Conservation (phyloP, 2,888 invertebrate genomes). For the Pheosia tremula region DNA sequence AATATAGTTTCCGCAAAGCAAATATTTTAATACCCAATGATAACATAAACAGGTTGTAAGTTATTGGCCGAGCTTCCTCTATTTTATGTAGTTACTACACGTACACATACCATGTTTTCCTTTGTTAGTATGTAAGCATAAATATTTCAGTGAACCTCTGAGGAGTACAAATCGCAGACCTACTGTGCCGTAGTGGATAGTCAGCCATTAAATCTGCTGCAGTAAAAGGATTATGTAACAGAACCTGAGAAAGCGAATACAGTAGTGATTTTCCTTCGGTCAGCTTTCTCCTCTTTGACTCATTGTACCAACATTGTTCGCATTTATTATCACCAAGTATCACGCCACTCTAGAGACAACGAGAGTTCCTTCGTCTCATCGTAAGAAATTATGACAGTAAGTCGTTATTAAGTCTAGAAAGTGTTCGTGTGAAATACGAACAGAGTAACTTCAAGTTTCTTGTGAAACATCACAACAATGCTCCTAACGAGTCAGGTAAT, state of each 20-base stretch:
- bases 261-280: slow-evolving; percentile 29
- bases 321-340: slow-evolving; percentile 37
- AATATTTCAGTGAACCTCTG: background rate
- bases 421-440: slow-evolving; percentile 17
- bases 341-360: slow-evolving; percentile 25
- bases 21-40: background rate
- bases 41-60: background rate
- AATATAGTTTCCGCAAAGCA: background rate
- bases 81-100: background rate
- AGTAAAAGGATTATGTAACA: slow-evolving; percentile 34
- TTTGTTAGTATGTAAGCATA: slow-evolving; percentile 1
- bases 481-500: slow-evolving; percentile 10
- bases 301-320: slow-evolving; percentile 29
- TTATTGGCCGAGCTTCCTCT: background rate
- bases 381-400: slow-evolving; percentile 22
- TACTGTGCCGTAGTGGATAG: slow-evolving; percentile 12
- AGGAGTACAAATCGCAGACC: background rate
- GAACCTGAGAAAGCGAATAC: slow-evolving; percentile 31
- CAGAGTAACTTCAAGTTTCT: slow-evolving; percentile 19
- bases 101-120: background rate
- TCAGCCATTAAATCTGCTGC: slow-evolving; percentile 28
- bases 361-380: slow-evolving; percentile 9
- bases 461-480: slow-evolving; percentile 21
- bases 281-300: slow-evolving; percentile 26
- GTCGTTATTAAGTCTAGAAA: slow-evolving; percentile 25